Evolutionary conservation across 2,888 invertebrate genomes (phyloP).

Genomic region (Plagodis dolabraria): DNA sequence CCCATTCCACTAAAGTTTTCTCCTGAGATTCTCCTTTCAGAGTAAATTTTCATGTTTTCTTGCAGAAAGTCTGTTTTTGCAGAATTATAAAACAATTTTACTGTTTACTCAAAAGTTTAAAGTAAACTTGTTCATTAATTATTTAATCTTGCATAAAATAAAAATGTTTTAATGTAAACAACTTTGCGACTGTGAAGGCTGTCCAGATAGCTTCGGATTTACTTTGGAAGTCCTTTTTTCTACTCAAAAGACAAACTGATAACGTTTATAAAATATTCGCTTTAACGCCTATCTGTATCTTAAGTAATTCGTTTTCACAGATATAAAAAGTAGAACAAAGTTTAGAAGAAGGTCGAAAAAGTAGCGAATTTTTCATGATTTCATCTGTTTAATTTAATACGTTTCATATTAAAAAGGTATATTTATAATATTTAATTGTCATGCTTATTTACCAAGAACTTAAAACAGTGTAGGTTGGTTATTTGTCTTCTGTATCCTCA

Average conservation of each 20-base stretch:
- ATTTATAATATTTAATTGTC: too few species aligned
- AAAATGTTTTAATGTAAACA: background rate
- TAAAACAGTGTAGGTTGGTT: too few species aligned
- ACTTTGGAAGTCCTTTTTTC: conserved; percentile 20
- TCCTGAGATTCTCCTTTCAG: too few species aligned
- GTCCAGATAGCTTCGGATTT: conserved; percentile 27
- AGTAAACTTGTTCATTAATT: background rate
- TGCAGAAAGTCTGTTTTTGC: too few species aligned
- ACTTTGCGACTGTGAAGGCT: conserved; percentile 13
- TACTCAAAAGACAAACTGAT: conserved; percentile 25
- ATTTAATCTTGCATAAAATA: background rate
- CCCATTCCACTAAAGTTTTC: too few species aligned
- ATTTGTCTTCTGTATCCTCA: too few species aligned
- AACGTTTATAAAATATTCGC: conserved; percentile 22
- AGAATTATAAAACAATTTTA: too few species aligned
- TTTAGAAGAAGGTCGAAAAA: background rate
- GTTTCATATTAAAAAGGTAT: too few species aligned
- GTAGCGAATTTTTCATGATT: conserved; percentile 9
- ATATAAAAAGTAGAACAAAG: conserved; percentile 24
- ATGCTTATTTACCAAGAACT: too few species aligned
- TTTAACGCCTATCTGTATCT: conserved; percentile 23
- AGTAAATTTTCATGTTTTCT: too few species aligned
- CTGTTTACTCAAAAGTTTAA: too few species aligned
- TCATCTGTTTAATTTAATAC: background rate
- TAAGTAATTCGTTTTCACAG: conserved; percentile 24